These are phyloP conservation scores for Portunus trituberculatus DNA, from an alignment of 1,140 invertebrate genomes.

Conservation along the genomic window DNA sequence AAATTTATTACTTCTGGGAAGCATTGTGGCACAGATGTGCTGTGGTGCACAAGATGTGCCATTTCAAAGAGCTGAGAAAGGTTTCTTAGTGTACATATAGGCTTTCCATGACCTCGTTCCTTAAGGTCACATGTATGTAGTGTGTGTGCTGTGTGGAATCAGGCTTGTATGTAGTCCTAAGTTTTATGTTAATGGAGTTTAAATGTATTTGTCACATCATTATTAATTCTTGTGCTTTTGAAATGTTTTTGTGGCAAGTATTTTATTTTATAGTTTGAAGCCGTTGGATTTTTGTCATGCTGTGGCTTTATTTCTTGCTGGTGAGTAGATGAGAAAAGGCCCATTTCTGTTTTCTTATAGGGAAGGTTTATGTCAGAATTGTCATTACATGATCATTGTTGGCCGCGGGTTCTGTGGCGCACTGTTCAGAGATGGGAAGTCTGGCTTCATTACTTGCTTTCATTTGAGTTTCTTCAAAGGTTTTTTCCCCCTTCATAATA, in stretches of 20 bases:
- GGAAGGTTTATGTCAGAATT: background rate
- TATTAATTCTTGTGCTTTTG: background rate
- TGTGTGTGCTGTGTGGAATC: slow-evolving; percentile 18
- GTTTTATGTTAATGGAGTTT: background rate
- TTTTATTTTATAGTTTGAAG: background rate
- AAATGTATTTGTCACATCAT: background rate
- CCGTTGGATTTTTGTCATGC: background rate
- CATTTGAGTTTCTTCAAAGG: background rate
- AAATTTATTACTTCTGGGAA: background rate
- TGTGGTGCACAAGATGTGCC: background rate
- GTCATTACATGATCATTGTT: background rate
- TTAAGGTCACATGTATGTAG: background rate
- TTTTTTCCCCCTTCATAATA: background rate
- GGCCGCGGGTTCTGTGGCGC: background rate
- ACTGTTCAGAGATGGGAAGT: background rate
- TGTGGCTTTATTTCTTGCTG: too few relatives aligned
- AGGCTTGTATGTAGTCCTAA: background rate
- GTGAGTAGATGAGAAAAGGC: background rate
- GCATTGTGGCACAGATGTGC: background rate
- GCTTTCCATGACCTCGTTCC: background rate
- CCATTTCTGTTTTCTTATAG: background rate
- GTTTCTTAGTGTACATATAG: background rate
- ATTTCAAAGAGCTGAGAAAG: background rate
- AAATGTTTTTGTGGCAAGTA: background rate
- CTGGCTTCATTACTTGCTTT: background rate